Evolutionary conservation across 2,888 invertebrate species (phyloP), one percentile per base, ranked within the genome.

Genomic region (Xanthia icteritia): DNA sequence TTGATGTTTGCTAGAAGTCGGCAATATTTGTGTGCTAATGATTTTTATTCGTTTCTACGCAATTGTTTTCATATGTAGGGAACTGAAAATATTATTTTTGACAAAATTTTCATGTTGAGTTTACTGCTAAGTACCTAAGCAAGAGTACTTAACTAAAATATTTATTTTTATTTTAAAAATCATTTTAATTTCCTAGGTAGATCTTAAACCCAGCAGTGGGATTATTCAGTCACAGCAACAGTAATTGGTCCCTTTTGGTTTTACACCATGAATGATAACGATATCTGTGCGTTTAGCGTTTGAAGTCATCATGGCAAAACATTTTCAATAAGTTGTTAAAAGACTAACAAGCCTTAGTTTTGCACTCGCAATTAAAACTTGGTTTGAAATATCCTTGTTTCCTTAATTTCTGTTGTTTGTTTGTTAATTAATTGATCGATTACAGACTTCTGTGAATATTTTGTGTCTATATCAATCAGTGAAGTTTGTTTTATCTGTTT

Each of bases 1-100:
- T 88, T 88, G 75, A 89, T 89, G 86, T 90, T 90, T 91, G 86
- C 79, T 82, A 68, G 76, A 81, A 77, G 58, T 63, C 71, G 42
- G 72, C 68, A 48, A 39, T 83, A 54, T 83, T 84, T 81, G 75
- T 86, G 82, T 87, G 85, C 76, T 73, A 79, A 82, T 82, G 42
- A 73, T 76, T 71, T 48, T 70, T 81, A 48, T 58, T 48, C 17
- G 56, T 61, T 74, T 75, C 51, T 31, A 48, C 69, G 66, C 54
- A 39, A 27, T 77, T 42, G 17, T 72, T 48, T 4, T 20, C 5
- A 2, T 48, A 31, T 8, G 31, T 66, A 39, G 31, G 39, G 2
- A 51, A 42, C 17, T n/a, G 0, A 11, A 67, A 36, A 51, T 51
- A n/a, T 17, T 27, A 65, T 65, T 65, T 42, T 65, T 20, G n/a